These are phyloP conservation scores for Argya squamiceps DNA, from an alignment of 2,797 vertebrate genomes.

Conservation along the genomic window DNA sequence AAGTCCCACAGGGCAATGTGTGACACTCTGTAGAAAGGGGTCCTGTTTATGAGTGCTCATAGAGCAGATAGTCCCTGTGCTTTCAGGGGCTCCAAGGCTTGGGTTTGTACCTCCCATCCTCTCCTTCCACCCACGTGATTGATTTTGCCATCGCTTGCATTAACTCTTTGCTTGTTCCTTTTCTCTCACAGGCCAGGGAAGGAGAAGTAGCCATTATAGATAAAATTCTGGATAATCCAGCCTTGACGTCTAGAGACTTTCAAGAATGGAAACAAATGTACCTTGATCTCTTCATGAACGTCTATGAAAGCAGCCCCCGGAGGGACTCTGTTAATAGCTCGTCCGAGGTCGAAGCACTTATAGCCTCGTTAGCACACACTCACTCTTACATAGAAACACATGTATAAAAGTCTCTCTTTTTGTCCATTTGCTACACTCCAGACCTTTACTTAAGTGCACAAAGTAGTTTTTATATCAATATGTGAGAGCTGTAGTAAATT, in stretches of 20 bases:
- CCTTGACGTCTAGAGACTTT: conserved; percentile 95
- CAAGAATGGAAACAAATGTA: conserved; percentile 97
- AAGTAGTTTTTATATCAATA: conserved; percentile 76
- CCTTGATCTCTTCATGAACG: conserved; percentile 91
- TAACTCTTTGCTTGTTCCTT: conserved; percentile 34
- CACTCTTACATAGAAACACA: conserved; percentile 98
- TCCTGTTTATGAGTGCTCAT: rapidly evolving
- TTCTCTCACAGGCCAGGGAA: conserved; percentile 95
- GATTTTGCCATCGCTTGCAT: background rate
- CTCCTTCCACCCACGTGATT: rapidly evolving
- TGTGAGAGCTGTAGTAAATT: conserved; percentile 70
- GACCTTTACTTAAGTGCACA: conserved; percentile 62
- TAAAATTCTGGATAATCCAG: conserved; percentile 92
- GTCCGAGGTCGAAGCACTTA: conserved; percentile 82
- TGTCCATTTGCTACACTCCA: conserved; percentile 37
- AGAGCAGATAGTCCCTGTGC: background rate
- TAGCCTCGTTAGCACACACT: conserved; percentile 90
- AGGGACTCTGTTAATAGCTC: conserved; percentile 78
- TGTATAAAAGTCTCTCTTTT: conserved; percentile 81
- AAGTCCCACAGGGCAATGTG: no score
- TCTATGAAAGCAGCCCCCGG: conserved; percentile 76
- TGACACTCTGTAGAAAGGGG: background rate
- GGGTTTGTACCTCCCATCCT: background rate
- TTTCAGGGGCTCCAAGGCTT: background rate
- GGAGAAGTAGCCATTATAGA: conserved; percentile 97